Conservation (phyloP, 2,113 vertebrate genomes). For the Periophthalmus modestus region DNA sequence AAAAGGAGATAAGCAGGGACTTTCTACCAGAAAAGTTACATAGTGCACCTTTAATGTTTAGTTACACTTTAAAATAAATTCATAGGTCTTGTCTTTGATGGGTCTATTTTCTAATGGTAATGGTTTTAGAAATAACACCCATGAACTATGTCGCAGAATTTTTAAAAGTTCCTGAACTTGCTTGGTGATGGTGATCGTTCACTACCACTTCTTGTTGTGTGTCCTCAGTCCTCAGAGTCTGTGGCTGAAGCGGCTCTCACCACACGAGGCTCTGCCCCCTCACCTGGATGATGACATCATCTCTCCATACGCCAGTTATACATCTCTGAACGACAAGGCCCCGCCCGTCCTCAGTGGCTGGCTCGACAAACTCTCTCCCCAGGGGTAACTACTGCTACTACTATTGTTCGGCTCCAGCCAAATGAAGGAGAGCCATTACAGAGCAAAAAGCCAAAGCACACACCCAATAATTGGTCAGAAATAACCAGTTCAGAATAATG, state of each 20-base stretch:
- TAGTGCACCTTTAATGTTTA: too few relatives aligned
- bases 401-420: background rate
- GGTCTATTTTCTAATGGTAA: too few relatives aligned
- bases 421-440: too few relatives aligned
- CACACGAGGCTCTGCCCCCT: slow-evolving; percentile 56
- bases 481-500: background rate
- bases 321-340: slow-evolving; percentile 80
- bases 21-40: too few relatives aligned
- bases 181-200: too few relatives aligned
- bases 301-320: slow-evolving; percentile 95
- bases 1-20: too few relatives aligned
- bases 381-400: slow-evolving; percentile 12
- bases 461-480: background rate
- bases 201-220: background rate
- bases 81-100: too few relatives aligned
- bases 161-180: too few relatives aligned
- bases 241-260: slow-evolving; percentile 64
- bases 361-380: slow-evolving; percentile 92
- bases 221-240: slow-evolving; percentile 50
- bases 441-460: too few relatives aligned
- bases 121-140: too few relatives aligned
- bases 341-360: slow-evolving; percentile 86
- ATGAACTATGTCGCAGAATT: too few relatives aligned
- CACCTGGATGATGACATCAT: slow-evolving; percentile 85
- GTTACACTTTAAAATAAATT: too few relatives aligned